Evolutionary conservation across 1,140 invertebrate species (phyloP).

Genomic region (Brachionus paranguensis): DNA sequence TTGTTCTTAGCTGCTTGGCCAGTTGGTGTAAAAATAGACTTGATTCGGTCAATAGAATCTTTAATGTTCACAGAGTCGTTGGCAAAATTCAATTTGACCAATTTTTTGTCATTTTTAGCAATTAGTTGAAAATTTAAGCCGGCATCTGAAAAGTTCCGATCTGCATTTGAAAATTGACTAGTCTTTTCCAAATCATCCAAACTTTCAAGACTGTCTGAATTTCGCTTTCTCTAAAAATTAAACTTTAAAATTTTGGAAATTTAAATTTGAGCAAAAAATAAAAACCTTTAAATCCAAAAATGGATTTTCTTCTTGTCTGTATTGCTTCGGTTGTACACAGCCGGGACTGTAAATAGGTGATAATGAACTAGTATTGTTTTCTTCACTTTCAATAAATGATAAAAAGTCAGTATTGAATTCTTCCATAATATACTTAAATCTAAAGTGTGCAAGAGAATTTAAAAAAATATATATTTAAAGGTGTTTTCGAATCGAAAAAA

Average conservation of each 20-base stretch:
- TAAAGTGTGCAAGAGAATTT: background rate
- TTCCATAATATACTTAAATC: background rate
- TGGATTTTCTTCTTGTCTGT: background rate
- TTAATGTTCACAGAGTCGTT: background rate
- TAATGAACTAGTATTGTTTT: background rate
- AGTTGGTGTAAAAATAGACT: background rate
- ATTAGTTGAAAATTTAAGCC: slow-evolving; percentile 1
- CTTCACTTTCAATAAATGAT: background rate
- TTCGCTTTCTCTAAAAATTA: background rate
- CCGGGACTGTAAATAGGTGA: background rate
- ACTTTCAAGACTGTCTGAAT: slow-evolving; percentile 17
- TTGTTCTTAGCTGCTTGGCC: background rate
- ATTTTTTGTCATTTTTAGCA: slow-evolving; percentile 22
- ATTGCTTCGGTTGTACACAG: background rate
- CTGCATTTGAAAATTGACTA: background rate
- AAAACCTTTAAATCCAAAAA: background rate
- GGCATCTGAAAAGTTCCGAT: background rate
- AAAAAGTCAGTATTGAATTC: background rate
- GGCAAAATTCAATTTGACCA: background rate
- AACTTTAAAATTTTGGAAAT: background rate
- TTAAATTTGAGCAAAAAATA: background rate
- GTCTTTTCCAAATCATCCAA: slow-evolving; percentile 24
- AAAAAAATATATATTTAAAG: too few species aligned
- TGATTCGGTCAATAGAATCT: slow-evolving; percentile 3
- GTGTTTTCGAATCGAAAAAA: too few species aligned